Percentiles rank a stretch among this genome's conserved stretches.
Evolutionary conservation across 2,113 vertebrate species (phyloP).

Genomic region (Tympanuchus pallidicinctus): DNA sequence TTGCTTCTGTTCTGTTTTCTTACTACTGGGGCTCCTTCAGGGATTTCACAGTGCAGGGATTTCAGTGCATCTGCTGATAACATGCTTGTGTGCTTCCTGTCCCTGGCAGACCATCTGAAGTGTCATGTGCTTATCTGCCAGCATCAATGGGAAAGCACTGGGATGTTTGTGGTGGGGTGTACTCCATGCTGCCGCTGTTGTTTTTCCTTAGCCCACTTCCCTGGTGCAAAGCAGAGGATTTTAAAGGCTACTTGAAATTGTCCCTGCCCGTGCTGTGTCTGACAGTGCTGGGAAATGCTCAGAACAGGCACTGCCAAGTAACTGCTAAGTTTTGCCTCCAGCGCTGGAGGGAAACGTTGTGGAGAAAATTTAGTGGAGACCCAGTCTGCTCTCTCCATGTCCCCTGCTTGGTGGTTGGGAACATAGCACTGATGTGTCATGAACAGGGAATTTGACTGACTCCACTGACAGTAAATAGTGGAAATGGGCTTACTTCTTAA

Average conservation of each 20-base stretch:
- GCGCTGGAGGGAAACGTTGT: neutral
- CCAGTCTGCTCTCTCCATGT: neutral
- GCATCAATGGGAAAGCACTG: neutral
- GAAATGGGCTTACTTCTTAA: conserved; percentile 3
- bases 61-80: neutral
- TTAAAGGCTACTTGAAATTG: neutral
- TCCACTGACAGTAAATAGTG: neutral
- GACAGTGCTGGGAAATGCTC: neutral
- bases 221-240: neutral
- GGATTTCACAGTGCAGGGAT: neutral
- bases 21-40: neutral
- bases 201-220: neutral
- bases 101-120: neutral
- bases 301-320: neutral
- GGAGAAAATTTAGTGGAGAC: neutral
- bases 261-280: neutral
- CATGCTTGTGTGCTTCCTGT: neutral
- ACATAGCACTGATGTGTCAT: conserved; percentile 29
- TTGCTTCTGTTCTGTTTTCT: neutral
- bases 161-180: neutral
- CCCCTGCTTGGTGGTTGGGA: neutral
- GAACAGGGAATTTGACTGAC: neutral
- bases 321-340: neutral
- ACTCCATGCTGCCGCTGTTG: neutral
- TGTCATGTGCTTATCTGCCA: neutral